Base-by-base conservation (phyloP, 2,888 invertebrate genomes). In the Laspeyria flexula region DNA sequence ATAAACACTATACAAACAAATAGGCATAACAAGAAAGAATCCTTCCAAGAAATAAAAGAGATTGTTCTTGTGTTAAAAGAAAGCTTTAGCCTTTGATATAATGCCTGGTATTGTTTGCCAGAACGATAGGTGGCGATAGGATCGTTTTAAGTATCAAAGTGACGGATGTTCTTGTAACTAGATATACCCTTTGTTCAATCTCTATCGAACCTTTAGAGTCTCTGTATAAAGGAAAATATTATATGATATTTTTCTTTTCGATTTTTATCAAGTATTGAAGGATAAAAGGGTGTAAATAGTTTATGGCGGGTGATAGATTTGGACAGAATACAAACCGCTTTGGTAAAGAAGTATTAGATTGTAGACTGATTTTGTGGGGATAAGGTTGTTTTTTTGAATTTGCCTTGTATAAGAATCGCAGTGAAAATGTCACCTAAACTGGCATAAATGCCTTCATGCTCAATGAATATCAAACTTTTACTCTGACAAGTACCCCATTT, bases 71-170 rank as follows among this genome's bases (percentile, higher is more conserved):
- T n/a, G n/a, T n/a, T n/a, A n/a, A n/a, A n/a, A n/a, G n/a, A 18
- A 27, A 51, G 7, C 21, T 3, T 39, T 44, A 30, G 12, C 11
- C 53, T 43, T 64, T 47, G 53, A 55, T 47, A 38, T 47, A 30
- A 16, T 35, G 42, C 12, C 23, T 21, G 12, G 48, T 47, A 60
- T 65, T 65, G 51, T 65, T 68, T 53, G 43, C 53, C 1, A 15
- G 7, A 11, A 10, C 12, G 60, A 43, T 65, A 56, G 60, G 48
- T 67, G 49, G 60, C 46, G 43, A 39, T 38, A 31, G 15, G 7
- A 12, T 18, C 30, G 25, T 45, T 31, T 56, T 48, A 34, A 41
- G 57, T 65, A 65, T 65, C 69, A 65, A 56, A 65, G 60, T 57
- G 47, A 54, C 29, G 42, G 31, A 55, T 60, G 40, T 45, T 27